Evolutionary conservation across 2,113 vertebrate species (phyloP).

Genomic region (Neodon shergylaensis): DNA sequence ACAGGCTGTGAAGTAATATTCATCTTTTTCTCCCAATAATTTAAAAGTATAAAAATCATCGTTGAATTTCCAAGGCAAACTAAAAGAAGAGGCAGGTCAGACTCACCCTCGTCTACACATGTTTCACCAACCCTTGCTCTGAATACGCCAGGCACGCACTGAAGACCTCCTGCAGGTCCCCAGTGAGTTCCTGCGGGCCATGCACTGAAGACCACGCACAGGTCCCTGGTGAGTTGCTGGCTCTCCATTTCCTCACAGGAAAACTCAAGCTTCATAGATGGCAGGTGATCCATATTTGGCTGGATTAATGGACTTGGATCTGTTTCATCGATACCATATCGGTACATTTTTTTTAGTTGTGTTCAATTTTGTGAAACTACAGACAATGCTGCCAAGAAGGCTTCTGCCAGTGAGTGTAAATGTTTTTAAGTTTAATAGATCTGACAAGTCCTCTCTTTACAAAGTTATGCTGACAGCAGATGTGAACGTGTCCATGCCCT

Average conservation of each 20-base stretch:
- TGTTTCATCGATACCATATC: not conserved
- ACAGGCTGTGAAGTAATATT: conserved; percentile 3
- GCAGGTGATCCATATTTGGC: not conserved
- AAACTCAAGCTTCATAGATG: not conserved
- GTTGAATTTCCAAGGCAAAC: not conserved
- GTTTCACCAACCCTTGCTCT: not conserved
- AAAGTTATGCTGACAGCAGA: not conserved
- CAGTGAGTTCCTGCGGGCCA: not conserved
- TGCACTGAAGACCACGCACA: too few relatives aligned
- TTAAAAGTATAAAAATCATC: not conserved
- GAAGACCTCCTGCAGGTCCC: not conserved
- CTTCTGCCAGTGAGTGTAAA: not conserved
- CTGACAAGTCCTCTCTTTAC: conserved; percentile 9
- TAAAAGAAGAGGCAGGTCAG: not conserved
- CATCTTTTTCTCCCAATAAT: not conserved
- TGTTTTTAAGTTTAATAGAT: conserved; percentile 40
- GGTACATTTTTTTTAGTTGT: not conserved
- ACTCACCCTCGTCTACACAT: not conserved
- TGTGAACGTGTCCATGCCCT: not conserved
- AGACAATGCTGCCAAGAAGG: not conserved
- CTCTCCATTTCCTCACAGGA: not conserved
- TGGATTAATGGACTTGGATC: conserved; percentile 7
- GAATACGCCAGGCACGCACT: not conserved
- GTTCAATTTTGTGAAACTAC: not conserved
- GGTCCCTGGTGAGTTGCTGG: not conserved